Conservation (phyloP, 2,113 vertebrate species). For the Tautogolabrus adspersus region DNA sequence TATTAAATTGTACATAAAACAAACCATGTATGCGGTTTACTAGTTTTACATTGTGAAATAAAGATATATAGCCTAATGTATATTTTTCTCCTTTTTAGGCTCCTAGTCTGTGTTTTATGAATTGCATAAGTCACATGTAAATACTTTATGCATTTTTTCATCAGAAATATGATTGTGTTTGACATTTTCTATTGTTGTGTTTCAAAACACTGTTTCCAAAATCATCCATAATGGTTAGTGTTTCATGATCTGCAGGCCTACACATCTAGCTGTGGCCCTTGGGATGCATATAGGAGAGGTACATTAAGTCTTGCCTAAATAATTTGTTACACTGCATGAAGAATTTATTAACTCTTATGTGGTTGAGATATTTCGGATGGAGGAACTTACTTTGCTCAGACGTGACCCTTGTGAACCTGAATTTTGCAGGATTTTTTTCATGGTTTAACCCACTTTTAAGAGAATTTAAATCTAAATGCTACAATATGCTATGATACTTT, state of each 20-base stretch:
- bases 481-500: neutral
- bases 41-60: neutral
- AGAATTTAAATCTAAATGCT: neutral
- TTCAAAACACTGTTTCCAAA: conserved; percentile 1
- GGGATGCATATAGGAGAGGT: conserved; percentile 4
- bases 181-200: neutral
- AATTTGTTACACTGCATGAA: conserved; percentile 43
- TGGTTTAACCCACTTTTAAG: neutral
- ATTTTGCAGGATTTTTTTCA: neutral
- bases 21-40: neutral
- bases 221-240: neutral
- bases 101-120: neutral
- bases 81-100: neutral
- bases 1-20: neutral
- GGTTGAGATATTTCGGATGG: conserved; percentile 4
- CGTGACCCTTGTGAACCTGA: neutral
- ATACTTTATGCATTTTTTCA: neutral
- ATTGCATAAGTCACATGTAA: neutral
- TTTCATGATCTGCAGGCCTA: conserved; percentile 4
- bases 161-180: neutral
- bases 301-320: conserved; percentile 28
- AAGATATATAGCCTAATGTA: neutral
- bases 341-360: conserved; percentile 20
- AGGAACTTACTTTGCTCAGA: conserved; percentile 1
- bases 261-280: neutral